Evolutionary conservation across 2,113 vertebrate species (phyloP).

Genomic region (Ranitomeya imitator): DNA sequence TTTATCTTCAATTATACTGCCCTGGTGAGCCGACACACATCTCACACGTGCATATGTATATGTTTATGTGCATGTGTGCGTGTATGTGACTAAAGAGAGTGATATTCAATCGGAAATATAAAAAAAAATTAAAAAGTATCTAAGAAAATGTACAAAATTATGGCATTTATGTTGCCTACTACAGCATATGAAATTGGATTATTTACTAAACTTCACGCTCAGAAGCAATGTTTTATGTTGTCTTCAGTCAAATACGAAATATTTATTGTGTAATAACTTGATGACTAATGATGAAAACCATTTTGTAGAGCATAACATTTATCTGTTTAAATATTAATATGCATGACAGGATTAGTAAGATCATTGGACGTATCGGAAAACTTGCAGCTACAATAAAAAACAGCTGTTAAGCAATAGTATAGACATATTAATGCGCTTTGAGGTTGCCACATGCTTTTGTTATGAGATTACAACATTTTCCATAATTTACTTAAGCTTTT

Average conservation of each 20-base stretch:
- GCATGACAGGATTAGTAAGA: not conserved
- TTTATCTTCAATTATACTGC: no score
- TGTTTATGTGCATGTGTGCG: no score
- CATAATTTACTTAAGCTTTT: not conserved
- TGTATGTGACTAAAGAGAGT: no score
- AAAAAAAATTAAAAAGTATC: no score
- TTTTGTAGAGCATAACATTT: not conserved
- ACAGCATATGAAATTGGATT: no score
- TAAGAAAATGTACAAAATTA: no score
- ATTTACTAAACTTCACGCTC: no score
- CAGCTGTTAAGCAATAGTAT: slow-evolving; percentile 32
- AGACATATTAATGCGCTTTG: not conserved
- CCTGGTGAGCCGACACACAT: no score
- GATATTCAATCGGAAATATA: no score
- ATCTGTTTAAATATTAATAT: not conserved
- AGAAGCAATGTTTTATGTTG: not conserved
- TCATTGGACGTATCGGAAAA: not conserved
- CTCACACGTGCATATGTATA: no score
- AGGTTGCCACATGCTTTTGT: slow-evolving; percentile 22
- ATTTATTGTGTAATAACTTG: not conserved
- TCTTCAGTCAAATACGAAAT: not conserved
- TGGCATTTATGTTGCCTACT: no score
- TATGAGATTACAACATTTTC: slow-evolving; percentile 23
- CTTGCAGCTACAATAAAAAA: not conserved
- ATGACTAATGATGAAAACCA: not conserved